Conservation (phyloP, 2,888 invertebrate genomes). For the Caenorhabditis sp. region DNA sequence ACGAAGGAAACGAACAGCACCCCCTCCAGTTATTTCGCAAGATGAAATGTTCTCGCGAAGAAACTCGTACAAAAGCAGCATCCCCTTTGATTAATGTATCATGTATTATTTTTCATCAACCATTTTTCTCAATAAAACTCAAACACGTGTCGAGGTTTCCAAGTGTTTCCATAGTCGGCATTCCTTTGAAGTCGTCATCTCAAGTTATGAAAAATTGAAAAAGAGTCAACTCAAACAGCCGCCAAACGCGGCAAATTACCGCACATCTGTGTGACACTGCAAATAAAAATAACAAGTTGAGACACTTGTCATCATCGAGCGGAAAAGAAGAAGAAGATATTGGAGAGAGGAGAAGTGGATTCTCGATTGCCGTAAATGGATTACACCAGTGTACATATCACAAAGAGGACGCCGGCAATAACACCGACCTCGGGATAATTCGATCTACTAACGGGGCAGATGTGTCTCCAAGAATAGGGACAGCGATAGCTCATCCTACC, state of each 20-base stretch:
- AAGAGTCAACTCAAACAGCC: background rate
- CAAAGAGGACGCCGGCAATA: conserved; percentile 73
- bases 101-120: conserved; percentile 9
- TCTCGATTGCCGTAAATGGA: conserved; percentile 71
- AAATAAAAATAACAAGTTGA: conserved; percentile 66
- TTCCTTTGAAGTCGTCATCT: conserved; percentile 49
- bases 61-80: conserved; percentile 61
- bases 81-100: conserved; percentile 49
- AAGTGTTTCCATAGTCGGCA: background rate
- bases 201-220: conserved; percentile 55
- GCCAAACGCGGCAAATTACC: conserved; percentile 50
- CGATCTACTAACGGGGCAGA: conserved; percentile 71
- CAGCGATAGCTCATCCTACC: conserved; percentile 61
- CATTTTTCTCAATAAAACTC: conserved; percentile 14
- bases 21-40: conserved; percentile 48
- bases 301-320: conserved; percentile 52
- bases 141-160: conserved; percentile 9
- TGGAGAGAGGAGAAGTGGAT: conserved; percentile 41
- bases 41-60: conserved; percentile 59
- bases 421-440: conserved; percentile 69
- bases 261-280: conserved; percentile 57
- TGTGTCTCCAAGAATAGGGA: conserved; percentile 64
- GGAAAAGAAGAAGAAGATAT: conserved; percentile 2
- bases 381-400: conserved; percentile 72
- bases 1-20: conserved; percentile 15